These are phyloP conservation scores for Mola mola DNA, from an alignment of 2,113 vertebrate species.

Conservation along the genomic window DNA sequence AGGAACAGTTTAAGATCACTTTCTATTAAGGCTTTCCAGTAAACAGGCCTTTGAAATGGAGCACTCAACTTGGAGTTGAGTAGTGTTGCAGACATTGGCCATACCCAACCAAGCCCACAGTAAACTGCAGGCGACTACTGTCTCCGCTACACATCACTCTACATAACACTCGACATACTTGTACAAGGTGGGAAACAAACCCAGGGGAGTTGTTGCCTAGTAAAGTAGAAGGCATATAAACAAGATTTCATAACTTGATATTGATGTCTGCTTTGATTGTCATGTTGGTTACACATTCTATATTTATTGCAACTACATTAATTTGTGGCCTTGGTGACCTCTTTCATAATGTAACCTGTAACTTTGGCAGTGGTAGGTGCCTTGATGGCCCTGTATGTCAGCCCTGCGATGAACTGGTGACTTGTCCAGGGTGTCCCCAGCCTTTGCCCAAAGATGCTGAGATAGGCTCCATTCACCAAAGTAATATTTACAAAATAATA, in stretches of 20 bases:
- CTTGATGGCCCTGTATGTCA: too few relatives aligned
- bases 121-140: slow-evolving; percentile 68
- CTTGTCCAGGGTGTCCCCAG: too few relatives aligned
- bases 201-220: slow-evolving; percentile 55
- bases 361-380: neutral
- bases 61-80: slow-evolving; percentile 70
- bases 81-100: slow-evolving; percentile 80
- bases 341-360: neutral
- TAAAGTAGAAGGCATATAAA: slow-evolving; percentile 34
- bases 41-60: slow-evolving; percentile 81
- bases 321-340: slow-evolving; percentile 17
- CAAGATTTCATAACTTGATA: slow-evolving; percentile 31
- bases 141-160: slow-evolving; percentile 49
- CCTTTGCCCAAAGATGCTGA: too few relatives aligned
- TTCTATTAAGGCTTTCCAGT: slow-evolving; percentile 79
- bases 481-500: slow-evolving; percentile 4
- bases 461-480: too few relatives aligned
- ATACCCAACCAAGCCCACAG: slow-evolving; percentile 70
- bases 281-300: slow-evolving; percentile 20
- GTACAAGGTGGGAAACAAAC: slow-evolving; percentile 37
- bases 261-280: slow-evolving; percentile 2
- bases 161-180: slow-evolving; percentile 50
- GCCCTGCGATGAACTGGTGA: too few relatives aligned
- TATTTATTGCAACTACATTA: slow-evolving; percentile 14
- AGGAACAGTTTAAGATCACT: slow-evolving; percentile 80